These are phyloP conservation scores for Babylonia areolata DNA, from an alignment of 1,140 invertebrate species.

Conservation along the genomic window DNA sequence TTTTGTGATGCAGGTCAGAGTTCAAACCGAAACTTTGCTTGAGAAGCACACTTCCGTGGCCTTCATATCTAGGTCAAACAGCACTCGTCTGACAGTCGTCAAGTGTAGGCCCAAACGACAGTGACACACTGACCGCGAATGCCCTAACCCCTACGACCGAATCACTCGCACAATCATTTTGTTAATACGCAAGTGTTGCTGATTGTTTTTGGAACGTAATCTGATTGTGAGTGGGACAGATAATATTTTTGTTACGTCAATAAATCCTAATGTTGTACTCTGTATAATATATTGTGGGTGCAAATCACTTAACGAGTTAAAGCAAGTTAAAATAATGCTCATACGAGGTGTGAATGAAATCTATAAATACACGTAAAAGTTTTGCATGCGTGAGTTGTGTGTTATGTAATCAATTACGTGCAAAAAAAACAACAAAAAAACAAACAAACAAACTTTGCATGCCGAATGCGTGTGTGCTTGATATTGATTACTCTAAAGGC, in stretches of 20 bases:
- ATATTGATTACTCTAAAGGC: no score
- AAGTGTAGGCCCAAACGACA: no score
- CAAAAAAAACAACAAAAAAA: no score
- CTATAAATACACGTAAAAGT: no score
- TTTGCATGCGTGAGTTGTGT: no score
- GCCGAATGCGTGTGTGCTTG: no score
- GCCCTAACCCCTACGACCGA: neutral
- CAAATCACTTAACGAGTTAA: neutral
- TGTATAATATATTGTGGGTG: neutral
- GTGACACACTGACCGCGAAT: slow-evolving; percentile 36
- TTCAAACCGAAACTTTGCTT: neutral
- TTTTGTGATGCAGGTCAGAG: neutral
- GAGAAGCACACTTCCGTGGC: slow-evolving; percentile 35
- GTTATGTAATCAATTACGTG: no score
- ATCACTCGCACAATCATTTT: neutral
- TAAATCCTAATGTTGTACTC: neutral
- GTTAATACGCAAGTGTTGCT: neutral
- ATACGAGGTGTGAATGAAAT: no score
- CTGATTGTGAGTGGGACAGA: no score
- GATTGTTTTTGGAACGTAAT: neutral
- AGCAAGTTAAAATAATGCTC: no score
- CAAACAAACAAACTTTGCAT: no score
- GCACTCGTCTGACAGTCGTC: neutral
- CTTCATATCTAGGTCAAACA: slow-evolving; percentile 30
- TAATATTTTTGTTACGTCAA: neutral